Base-by-base conservation (phyloP, 37 sponge, comb jelly and placozoan species). In the Haliclona indistincta region DNA sequence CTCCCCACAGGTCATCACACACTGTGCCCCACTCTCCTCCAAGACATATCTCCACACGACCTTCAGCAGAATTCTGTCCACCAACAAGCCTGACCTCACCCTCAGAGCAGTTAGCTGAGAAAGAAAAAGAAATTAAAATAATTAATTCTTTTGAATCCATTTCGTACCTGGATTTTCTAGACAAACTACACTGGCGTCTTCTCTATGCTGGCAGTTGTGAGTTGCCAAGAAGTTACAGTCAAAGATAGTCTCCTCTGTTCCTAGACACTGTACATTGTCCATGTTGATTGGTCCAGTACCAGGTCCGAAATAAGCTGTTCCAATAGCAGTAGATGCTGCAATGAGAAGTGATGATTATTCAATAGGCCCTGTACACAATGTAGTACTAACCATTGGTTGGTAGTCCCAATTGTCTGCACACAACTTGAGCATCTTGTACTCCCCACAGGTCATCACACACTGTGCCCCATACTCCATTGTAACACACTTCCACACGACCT, bases 101-200 rank as follows among this genome's bases (percentile, higher is more conserved):
- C 15, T 47, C 51, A n/a, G n/a, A n/a, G n/a, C n/a, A n/a, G n/a
- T n/a, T n/a, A n/a, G n/a, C n/a, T n/a, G n/a, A n/a, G n/a, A n/a
- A n/a, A n/a, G n/a, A n/a, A n/a, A n/a, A n/a, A n/a, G n/a, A n/a
- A n/a, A n/a, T n/a, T n/a, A n/a, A n/a, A n/a, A n/a, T n/a, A n/a
- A n/a, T n/a, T n/a, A n/a, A n/a, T n/a, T n/a, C n/a, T n/a, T n/a
- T n/a, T n/a, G n/a, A n/a, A n/a, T n/a, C n/a, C n/a, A n/a, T n/a
- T n/a, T n/a, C n/a, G n/a, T n/a, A n/a, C n/a, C n/a, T n/a, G n/a
- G n/a, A n/a, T n/a, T n/a, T n/a, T n/a, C 51, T 20, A 5, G 20
- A 20, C 82, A 81, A 1, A 36, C 17, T 32, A 81, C 73, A 63
- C 82, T 56, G 41, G 74, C 82, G 73, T 81, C 82, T 60, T 73